Conservation (phyloP, 2,888 invertebrate species). For the Tetramorium bicarinatum region DNA sequence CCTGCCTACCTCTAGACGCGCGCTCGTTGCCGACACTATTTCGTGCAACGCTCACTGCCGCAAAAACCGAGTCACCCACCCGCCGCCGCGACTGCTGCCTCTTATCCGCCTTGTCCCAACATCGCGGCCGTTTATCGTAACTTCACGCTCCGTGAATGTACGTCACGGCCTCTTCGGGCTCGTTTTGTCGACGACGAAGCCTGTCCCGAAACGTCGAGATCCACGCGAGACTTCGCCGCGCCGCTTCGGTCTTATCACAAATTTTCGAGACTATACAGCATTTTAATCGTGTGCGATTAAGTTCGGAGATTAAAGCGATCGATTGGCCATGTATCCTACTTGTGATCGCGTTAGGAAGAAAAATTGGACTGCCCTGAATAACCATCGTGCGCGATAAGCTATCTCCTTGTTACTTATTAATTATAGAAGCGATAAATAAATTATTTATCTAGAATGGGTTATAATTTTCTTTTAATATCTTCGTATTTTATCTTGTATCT, state of each 20-base stretch:
- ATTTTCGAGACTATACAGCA: constrained; percentile 31
- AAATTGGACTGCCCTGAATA: constrained; percentile 10
- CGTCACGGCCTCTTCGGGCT: constrained; percentile 57
- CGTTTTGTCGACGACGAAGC: constrained; percentile 55
- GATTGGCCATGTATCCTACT: constrained; percentile 9
- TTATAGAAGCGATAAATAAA: neutral
- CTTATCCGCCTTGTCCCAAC: constrained; percentile 56
- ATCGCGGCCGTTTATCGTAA: constrained; percentile 63
- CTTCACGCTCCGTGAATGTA: constrained; percentile 64
- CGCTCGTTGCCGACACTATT: constrained; percentile 44
- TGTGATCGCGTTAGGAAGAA: constrained; percentile 28
- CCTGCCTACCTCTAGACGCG: constrained; percentile 45
- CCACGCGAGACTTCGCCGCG: constrained; percentile 38
- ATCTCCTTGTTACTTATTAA: constrained; percentile 13
- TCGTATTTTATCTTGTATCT: neutral
- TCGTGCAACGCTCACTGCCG: constrained; percentile 50
- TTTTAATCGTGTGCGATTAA: constrained; percentile 45
- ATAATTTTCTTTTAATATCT: too few relatives aligned
- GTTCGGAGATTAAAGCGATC: constrained; percentile 42
- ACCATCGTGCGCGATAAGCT: neutral
- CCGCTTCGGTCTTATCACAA: constrained; percentile 22
- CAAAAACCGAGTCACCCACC: constrained; percentile 49
- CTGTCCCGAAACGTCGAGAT: constrained; percentile 50
- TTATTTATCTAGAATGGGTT: neutral
- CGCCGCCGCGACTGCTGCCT: constrained; percentile 45